phyloP scores from a whole-genome alignment of 2,888 invertebrate genomes.

The Trachelus troglodyta region DNA sequence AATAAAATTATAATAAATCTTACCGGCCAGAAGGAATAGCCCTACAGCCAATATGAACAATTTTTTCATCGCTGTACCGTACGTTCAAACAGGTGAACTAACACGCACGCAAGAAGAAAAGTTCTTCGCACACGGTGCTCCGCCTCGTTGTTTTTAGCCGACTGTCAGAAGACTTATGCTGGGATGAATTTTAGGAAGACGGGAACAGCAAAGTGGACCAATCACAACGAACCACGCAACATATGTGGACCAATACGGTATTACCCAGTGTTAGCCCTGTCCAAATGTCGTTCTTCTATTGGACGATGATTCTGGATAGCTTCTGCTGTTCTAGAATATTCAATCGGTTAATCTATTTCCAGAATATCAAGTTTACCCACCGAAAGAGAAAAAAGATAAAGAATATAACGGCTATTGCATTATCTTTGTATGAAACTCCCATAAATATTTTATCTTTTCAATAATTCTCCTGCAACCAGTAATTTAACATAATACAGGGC shows the following conservation, averaged over 20 bases:
- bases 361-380: background rate
- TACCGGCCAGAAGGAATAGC: conserved; percentile 54
- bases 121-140: background rate
- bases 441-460: background rate
- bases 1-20: conserved; percentile 24
- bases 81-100: conserved; percentile 2
- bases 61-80: conserved; percentile 47
- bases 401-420: background rate
- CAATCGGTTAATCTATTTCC: conserved; percentile 16
- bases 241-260: conserved; percentile 43
- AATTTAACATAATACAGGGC: background rate
- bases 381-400: background rate
- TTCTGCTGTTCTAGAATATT: conserved; percentile 41
- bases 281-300: conserved; percentile 53
- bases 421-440: background rate
- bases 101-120: background rate
- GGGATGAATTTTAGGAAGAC: conserved; percentile 29
- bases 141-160: conserved; percentile 16
- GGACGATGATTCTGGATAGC: conserved; percentile 23
- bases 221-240: conserved; percentile 56
- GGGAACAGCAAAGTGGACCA: conserved; percentile 33
- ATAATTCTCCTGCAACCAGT: background rate
- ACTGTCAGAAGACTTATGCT: conserved; percentile 41
- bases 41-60: conserved; percentile 44
- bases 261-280: conserved; percentile 38